These are phyloP conservation scores for Ips typographus DNA, from an alignment of 1,140 invertebrate species.

Conservation along the genomic window DNA sequence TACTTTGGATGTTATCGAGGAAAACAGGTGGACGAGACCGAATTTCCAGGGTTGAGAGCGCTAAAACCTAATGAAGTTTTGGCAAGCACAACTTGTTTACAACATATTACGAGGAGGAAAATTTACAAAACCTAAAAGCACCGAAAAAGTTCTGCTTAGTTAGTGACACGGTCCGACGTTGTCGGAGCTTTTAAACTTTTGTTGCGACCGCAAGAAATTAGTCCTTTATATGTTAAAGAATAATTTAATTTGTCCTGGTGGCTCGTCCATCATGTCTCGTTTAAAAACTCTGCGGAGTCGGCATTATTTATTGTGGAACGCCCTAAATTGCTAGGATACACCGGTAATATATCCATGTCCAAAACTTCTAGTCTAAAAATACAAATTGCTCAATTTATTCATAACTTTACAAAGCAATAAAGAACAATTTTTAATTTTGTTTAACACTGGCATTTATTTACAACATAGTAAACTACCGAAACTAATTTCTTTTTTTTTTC, in stretches of 20 bases:
- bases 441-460: slow-evolving; percentile 16
- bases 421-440: slow-evolving; percentile 3
- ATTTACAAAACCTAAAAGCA: slow-evolving; percentile 24
- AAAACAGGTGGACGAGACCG: neutral
- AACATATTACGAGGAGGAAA: slow-evolving; percentile 11
- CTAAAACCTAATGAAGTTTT: neutral
- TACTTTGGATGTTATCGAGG: neutral
- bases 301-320: slow-evolving; percentile 4
- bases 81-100: neutral
- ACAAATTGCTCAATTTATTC: neutral
- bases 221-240: slow-evolving; percentile 37
- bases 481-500: slow-evolving; percentile 2
- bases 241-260: slow-evolving; percentile 38
- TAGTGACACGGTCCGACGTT: slow-evolving; percentile 28
- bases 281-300: neutral
- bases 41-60: too few relatives aligned
- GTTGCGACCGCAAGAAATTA: slow-evolving; percentile 39
- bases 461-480: slow-evolving; percentile 22
- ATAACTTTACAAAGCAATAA: neutral
- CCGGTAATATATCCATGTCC: slow-evolving; percentile 4
- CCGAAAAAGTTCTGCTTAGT: slow-evolving; percentile 32
- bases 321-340: neutral
- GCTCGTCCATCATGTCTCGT: slow-evolving; percentile 31
- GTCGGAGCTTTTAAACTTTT: slow-evolving; percentile 39
- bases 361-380: slow-evolving; percentile 1